These are phyloP conservation scores for Engraulis encrasicolus DNA, from an alignment of 2,113 vertebrate genomes.

Conservation along the genomic window DNA sequence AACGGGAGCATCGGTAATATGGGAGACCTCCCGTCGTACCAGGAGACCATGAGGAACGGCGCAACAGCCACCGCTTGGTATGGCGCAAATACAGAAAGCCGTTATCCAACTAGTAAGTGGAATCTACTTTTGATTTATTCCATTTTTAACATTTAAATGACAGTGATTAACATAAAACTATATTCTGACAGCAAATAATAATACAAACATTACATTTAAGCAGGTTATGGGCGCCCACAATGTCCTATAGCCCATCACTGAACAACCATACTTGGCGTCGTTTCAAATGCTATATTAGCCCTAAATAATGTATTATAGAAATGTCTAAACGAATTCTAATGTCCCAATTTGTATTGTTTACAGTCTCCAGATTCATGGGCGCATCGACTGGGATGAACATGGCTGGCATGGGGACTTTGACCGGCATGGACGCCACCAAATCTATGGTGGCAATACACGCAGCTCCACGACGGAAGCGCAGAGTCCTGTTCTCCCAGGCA, in stretches of 20 bases:
- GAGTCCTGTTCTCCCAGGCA: conserved; percentile 93
- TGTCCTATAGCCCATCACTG: too few species aligned
- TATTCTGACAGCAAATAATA: too few species aligned
- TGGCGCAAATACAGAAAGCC: conserved; percentile 81
- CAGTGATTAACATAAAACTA: not conserved
- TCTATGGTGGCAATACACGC: conserved; percentile 83
- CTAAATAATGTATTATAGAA: conserved; percentile 17
- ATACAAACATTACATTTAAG: too few species aligned
- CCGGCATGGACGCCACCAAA: conserved; percentile 84
- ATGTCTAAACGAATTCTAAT: not conserved
- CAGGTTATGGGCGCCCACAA: too few species aligned
- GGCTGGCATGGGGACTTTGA: conserved; percentile 80
- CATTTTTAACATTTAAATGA: not conserved
- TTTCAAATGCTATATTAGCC: not conserved
- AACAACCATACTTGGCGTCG: not conserved
- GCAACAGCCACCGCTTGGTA: conserved; percentile 84
- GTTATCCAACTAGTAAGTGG: conserved; percentile 88
- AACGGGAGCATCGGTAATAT: conserved; percentile 82
- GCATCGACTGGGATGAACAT: conserved; percentile 85
- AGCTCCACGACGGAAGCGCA: conserved; percentile 85
- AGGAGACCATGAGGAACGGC: conserved; percentile 81
- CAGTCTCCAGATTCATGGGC: conserved; percentile 93
- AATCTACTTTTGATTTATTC: not conserved
- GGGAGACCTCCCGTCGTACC: conserved; percentile 86
- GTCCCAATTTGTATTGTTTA: conserved; percentile 19